These are phyloP conservation scores for Phrynocephalus vlangalii DNA, from an alignment of 2,797 vertebrate genomes.

Conservation along the genomic window DNA sequence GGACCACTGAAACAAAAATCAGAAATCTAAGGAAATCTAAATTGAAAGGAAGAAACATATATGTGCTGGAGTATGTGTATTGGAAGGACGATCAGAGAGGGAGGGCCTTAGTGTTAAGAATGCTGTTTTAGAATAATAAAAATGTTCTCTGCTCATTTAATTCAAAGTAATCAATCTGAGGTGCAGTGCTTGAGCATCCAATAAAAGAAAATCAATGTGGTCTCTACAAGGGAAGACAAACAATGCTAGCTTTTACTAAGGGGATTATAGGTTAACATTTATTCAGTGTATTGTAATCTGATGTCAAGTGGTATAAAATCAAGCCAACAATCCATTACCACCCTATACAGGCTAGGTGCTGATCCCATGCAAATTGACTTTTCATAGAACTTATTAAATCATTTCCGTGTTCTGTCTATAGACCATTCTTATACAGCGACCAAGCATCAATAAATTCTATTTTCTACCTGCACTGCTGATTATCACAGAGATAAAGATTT, in stretches of 20 bases:
- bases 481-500: constrained; percentile 69
- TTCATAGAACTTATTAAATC: constrained; percentile 83
- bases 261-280: constrained; percentile 97
- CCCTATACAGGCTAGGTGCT: constrained; percentile 87
- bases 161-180: constrained; percentile 94
- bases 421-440: constrained; percentile 73
- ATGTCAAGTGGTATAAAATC: constrained; percentile 90
- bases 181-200: constrained; percentile 88
- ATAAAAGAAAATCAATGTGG: constrained; percentile 93
- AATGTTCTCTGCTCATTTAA: constrained; percentile 89
- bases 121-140: constrained; percentile 84
- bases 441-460: constrained; percentile 74
- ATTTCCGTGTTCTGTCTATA: constrained; percentile 76
- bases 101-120: constrained; percentile 77
- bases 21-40: constrained; percentile 82
- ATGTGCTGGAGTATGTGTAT: constrained; percentile 55
- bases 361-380: constrained; percentile 88
- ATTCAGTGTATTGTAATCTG: constrained; percentile 90
- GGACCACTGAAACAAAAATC: constrained; percentile 80
- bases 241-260: constrained; percentile 88
- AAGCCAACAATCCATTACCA: constrained; percentile 91
- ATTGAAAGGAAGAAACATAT: constrained; percentile 76
- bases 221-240: constrained; percentile 88
- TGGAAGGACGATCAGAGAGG: constrained; percentile 45
- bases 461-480: constrained; percentile 60